These are phyloP conservation scores for Scleropages formosus DNA, from an alignment of 2,797 vertebrate species.

Conservation along the genomic window DNA sequence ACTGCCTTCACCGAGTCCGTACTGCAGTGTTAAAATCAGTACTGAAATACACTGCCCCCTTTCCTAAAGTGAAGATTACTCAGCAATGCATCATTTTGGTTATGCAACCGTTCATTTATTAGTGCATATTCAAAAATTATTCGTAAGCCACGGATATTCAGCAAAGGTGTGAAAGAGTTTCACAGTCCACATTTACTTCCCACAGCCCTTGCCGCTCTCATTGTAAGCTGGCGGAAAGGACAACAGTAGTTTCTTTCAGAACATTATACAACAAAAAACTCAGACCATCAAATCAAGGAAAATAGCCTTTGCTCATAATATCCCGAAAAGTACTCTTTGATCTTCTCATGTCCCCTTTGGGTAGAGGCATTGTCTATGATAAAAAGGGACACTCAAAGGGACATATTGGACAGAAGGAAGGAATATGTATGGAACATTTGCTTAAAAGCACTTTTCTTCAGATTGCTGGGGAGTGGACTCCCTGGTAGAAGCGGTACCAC, in stretches of 20 bases:
- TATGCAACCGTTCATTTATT: constrained; percentile 9
- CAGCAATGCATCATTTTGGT: constrained; percentile 23
- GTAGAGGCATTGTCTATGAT: constrained; percentile 22
- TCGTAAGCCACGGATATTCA: background rate
- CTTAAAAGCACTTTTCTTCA: constrained; percentile 17
- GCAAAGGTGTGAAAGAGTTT: constrained; percentile 4
- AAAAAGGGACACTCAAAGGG: constrained; percentile 2
- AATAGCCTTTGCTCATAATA: constrained; percentile 4
- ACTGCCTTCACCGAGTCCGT: background rate
- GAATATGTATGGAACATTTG: constrained; percentile 15
- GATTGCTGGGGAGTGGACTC: too few species aligned
- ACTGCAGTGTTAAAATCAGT: background rate
- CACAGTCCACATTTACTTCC: background rate
- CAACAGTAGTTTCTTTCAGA: constrained; percentile 25
- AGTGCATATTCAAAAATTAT: background rate
- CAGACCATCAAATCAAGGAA: constrained; percentile 13
- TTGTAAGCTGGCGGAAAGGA: constrained; percentile 23
- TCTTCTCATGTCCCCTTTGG: constrained; percentile 8
- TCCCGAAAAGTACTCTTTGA: background rate
- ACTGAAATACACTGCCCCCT: background rate
- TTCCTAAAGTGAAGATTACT: background rate
- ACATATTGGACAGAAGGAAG: constrained; percentile 6
- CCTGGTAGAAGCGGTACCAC: background rate
- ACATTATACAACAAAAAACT: constrained; percentile 23
- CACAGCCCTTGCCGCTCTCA: background rate